Base-by-base conservation (phyloP, 30 jellyfish, hydroid and myxozoan genomes). In the Mastigias papua region DNA sequence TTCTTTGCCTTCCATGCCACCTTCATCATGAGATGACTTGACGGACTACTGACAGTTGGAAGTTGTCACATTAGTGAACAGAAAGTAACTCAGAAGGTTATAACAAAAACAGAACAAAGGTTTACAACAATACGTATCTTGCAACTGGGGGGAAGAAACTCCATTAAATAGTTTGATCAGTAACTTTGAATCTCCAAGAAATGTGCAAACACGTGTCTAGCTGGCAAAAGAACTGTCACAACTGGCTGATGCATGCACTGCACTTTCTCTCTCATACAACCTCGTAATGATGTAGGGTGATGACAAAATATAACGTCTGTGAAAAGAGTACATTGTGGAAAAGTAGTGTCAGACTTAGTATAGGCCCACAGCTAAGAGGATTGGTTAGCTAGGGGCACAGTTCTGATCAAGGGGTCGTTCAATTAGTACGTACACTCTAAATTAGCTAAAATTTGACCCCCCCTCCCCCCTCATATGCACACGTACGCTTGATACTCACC, bases 201-300 rank as follows among this genome's bases (percentile, higher is more conserved):
- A 27, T 20, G 42, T 17, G 72, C 34, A 42, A 42, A 48, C 86
- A 48, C 86, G 73, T 74, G 86, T 48, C 86, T 37, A 48, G 86
- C 71, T 74, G 86, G 74, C 86, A 74, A 72, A 74, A 33, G 86
- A 2, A 74, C 74, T 74, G 86, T 74, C 73, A 63, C 86, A 74
- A 74, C 86, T 72, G 86, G 86, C 37, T 48, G 86, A 73, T 50
- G 72, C 86, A 74, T 74, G 86, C 50, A 50, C 86, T 74, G 86
- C 86, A 29, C 86, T n/a, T n/a, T 72, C 83, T 74, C 86, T 77
- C 78, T 54, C 67, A 65, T 77, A 77, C 78, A 54, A 77, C 88
- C 57, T 51, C 88, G 66, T 77, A 77, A 77, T 34, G 78, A 77
- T 78, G 78, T 77, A 77, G 79, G 84, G 78, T 57, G 88, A 61